phyloP scores from a whole-genome alignment of 2,113 vertebrate species.

The Sapajus apella region DNA sequence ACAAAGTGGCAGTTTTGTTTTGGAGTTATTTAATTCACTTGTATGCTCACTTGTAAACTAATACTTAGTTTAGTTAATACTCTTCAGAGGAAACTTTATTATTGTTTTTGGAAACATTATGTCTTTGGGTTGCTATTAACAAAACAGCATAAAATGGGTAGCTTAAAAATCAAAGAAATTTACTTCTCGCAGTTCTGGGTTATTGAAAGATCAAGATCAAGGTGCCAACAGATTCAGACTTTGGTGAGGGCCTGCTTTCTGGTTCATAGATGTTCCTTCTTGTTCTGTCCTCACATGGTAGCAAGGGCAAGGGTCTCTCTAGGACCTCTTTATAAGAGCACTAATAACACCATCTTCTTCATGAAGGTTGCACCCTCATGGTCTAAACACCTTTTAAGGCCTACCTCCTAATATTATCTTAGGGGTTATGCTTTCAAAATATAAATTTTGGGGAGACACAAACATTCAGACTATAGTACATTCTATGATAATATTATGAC shows the following conservation, averaged over 20 bases:
- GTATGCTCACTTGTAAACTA: not conserved
- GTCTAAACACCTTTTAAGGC: not conserved
- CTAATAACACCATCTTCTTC: not conserved
- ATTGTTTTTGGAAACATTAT: not conserved
- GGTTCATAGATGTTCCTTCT: not conserved
- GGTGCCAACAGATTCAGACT: not conserved
- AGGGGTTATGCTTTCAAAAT: not conserved
- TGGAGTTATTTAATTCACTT: not conserved
- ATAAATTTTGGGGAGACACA: not conserved
- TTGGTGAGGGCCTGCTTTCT: not conserved
- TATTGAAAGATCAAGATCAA: not conserved
- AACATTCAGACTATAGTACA: not conserved
- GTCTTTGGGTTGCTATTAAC: not conserved
- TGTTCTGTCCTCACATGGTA: too few species aligned
- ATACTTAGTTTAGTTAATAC: not conserved
- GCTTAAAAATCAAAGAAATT: not conserved
- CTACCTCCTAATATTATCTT: not conserved
- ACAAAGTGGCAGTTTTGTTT: not conserved
- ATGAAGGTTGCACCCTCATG: not conserved
- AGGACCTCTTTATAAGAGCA: rapidly evolving
- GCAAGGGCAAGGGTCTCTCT: too few species aligned
- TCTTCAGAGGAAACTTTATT: not conserved
- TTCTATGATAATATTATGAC: not conserved
- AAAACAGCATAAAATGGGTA: not conserved
- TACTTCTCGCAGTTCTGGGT: not conserved